A percentile compares a stretch with the other conserved stretches of the same genome.
These are phyloP conservation scores for Nannobrachium achirus DNA, from an alignment of 2,113 vertebrate genomes.

Conservation along the genomic window DNA sequence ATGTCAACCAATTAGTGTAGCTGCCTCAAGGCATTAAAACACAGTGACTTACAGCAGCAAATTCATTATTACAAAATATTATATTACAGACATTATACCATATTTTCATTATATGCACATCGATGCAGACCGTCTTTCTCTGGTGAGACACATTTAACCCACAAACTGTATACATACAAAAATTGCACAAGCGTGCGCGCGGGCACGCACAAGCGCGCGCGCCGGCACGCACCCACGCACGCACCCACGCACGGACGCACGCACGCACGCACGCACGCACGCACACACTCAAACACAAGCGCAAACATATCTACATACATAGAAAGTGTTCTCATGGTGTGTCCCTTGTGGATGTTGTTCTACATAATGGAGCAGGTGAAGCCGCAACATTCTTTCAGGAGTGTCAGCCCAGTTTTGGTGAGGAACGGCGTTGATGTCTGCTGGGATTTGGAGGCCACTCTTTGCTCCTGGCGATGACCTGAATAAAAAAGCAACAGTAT, in stretches of 20 bases:
- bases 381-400: slow-evolving; percentile 88
- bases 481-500: slow-evolving; percentile 7
- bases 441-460: slow-evolving; percentile 64
- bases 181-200: too few relatives aligned
- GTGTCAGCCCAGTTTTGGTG: slow-evolving; percentile 81
- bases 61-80: neutral
- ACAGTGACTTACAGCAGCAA: too few relatives aligned
- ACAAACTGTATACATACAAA: too few relatives aligned
- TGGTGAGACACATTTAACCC: neutral
- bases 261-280: too few relatives aligned
- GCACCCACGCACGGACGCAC: too few relatives aligned
- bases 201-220: too few relatives aligned
- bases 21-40: slow-evolving; percentile 20
- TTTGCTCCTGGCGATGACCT: slow-evolving; percentile 74
- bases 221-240: neutral
- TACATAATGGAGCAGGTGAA: too few relatives aligned
- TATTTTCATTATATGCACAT: neutral
- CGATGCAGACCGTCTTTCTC: neutral
- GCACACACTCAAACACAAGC: neutral
- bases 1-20: neutral
- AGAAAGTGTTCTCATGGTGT: neutral
- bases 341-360: slow-evolving; percentile 45
- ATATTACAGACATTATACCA: slow-evolving; percentile 11
- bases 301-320: neutral
- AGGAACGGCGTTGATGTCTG: slow-evolving; percentile 66